These are phyloP conservation scores for Terrapene triunguis DNA, from an alignment of 2,113 vertebrate genomes.

Conservation along the genomic window DNA sequence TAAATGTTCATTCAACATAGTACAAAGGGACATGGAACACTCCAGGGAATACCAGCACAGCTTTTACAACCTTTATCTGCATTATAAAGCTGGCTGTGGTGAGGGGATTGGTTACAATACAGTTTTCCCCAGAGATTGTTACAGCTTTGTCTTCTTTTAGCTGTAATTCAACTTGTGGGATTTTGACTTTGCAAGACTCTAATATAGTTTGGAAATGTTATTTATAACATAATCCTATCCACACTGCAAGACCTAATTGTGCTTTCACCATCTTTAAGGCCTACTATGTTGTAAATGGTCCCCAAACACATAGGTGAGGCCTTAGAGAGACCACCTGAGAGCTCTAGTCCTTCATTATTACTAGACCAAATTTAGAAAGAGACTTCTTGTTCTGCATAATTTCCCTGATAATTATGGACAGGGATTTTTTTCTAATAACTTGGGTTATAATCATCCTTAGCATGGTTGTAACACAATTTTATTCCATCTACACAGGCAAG, in stretches of 20 bases:
- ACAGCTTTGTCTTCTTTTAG: not conserved
- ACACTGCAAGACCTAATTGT: constrained; percentile 19
- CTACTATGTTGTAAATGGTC: not conserved
- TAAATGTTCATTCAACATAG: fast-evolving
- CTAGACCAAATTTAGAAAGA: not conserved
- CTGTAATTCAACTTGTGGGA: not conserved
- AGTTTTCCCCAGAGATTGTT: not conserved
- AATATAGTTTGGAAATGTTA: not conserved
- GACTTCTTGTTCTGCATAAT: not conserved
- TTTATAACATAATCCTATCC: not conserved
- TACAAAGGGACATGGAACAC: fast-evolving
- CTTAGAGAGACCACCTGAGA: not conserved
- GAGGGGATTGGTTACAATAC: not conserved
- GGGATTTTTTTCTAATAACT: not conserved
- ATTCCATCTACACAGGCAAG: not conserved
- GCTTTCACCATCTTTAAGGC: not conserved
- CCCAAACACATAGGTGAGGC: not conserved
- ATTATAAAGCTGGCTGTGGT: not conserved
- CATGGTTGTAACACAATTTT: not conserved
- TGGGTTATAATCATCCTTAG: not conserved
- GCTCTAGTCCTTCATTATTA: not conserved
- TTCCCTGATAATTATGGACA: not conserved
- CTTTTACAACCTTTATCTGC: not conserved
- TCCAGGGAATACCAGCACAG: not conserved
- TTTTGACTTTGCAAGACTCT: not conserved